Percentiles rank a stretch among this genome's conserved stretches.
phyloP scores from a whole-genome alignment of 2,888 invertebrate genomes.

The Meta bourneti region DNA sequence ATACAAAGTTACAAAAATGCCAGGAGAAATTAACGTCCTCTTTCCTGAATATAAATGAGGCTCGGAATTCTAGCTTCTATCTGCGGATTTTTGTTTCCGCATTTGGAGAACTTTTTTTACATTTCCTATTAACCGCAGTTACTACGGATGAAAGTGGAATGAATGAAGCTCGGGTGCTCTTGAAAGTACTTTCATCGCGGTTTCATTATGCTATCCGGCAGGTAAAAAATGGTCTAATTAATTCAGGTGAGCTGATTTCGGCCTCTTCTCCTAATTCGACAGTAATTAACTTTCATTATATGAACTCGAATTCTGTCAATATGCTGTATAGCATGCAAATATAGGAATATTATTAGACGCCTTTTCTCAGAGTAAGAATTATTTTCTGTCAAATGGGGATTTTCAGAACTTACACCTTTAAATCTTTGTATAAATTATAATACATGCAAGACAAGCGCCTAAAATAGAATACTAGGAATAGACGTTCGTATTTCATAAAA shows the following conservation, averaged over 20 bases:
- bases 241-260: not conserved
- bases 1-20: slow-evolving; percentile 10
- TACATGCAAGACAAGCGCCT: too few relatives aligned
- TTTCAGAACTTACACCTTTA: too few relatives aligned
- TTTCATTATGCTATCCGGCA: not conserved
- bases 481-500: too few relatives aligned
- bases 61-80: not conserved
- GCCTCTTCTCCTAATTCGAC: not conserved
- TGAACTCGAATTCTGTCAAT: not conserved
- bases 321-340: not conserved
- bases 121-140: not conserved
- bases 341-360: not conserved
- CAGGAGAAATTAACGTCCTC: slow-evolving; percentile 23
- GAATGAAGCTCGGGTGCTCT: not conserved
- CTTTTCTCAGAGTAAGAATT: not conserved
- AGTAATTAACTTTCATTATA: not conserved
- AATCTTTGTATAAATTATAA: too few relatives aligned
- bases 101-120: not conserved
- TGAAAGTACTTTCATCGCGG: not conserved
- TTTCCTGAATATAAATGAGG: slow-evolving; percentile 32
- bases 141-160: not conserved
- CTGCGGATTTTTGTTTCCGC: not conserved
- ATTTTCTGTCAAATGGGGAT: not conserved
- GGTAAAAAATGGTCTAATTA: not conserved
- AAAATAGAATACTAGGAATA: too few relatives aligned